Base-by-base conservation (phyloP, 2,113 vertebrate species). In the Amblyopsis rosae region DNA sequence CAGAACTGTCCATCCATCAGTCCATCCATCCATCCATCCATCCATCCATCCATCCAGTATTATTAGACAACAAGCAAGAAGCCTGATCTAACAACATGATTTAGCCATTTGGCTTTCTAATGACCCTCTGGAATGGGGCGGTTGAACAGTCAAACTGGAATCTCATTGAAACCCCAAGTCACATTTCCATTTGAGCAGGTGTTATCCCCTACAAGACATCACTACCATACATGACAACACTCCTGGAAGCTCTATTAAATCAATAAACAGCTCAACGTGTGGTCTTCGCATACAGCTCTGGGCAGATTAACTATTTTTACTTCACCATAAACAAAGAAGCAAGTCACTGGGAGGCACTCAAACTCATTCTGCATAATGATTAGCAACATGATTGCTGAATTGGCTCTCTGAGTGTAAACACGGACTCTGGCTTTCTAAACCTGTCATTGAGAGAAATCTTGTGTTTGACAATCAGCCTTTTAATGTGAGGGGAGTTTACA, bases 81-180 rank as follows among this genome's bases (percentile, higher is more conserved):
- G 55, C 55, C 73, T 84, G 83, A 89, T 85, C 79, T 73, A 82
- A 65, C 85, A 86, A 81, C 69, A 69, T 69, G 49, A 73, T 80
- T 26, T 3, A 26, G 76, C 69, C 56, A 26, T 80, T 77, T 80
- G 74, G 73, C 67, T 74, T 71, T 12, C 49, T 62, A 70, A 65
- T 70, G 72, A 76, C 56, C 61, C 73, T 13, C 59, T 59, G 66
- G 59, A 72, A 71, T 76, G 73, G 62, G 49, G 59, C 35, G 26
- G 26, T 26, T 41, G 35, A 41, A 41, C 35, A 77, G 46, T 50
- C 58, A 45, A 59, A 47, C 64, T 47, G 61, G 76, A 65, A 72
- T 79, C 62, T 7, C 54, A 16, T 67, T 76, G 62, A 80, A 78
- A 73, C 56, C 48, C 74, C 51, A 70, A 65, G 32, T 67, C 59